Evolutionary conservation across 2,888 invertebrate genomes (phyloP).

Genomic region (Ephialtes manifestator): DNA sequence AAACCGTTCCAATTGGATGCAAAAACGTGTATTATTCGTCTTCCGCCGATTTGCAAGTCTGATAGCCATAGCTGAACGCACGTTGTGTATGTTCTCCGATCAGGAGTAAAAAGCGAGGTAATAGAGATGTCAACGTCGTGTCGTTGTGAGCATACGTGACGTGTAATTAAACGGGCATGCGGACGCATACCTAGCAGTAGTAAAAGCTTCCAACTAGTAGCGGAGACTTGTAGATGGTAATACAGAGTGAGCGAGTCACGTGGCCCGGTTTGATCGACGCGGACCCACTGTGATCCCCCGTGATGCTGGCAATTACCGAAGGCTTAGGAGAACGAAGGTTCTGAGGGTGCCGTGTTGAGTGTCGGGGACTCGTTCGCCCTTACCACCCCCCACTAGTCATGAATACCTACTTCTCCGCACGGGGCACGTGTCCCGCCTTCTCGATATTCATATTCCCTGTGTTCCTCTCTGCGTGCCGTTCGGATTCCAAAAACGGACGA

Average conservation of each 20-base stretch:
- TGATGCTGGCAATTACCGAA: conserved; percentile 85
- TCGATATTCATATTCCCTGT: conserved; percentile 78
- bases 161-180: conserved; percentile 84
- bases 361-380: conserved; percentile 75
- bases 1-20: background rate
- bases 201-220: conserved; percentile 5
- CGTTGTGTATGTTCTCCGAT: background rate
- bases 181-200: conserved; percentile 56
- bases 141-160: conserved; percentile 75
- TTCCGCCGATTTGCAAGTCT: background rate
- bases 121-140: conserved; percentile 75
- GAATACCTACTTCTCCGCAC: conserved; percentile 77
- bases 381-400: conserved; percentile 72
- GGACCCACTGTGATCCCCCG: conserved; percentile 80
- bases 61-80: background rate
- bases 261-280: conserved; percentile 75
- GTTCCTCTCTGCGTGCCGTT: conserved; percentile 55
- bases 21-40: background rate
- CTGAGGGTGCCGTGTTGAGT: conserved; percentile 73
- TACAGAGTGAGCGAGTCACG: conserved; percentile 77
- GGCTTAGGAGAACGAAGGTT: conserved; percentile 81
- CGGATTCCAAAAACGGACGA: conserved; percentile 47
- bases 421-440: conserved; percentile 81
- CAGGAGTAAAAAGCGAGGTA: conserved; percentile 62
- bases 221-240: conserved; percentile 8